A percentile compares a stretch with the other conserved stretches of the same genome.
Evolutionary conservation across 2,797 vertebrate genomes (phyloP).

Genomic region (Danio choprae): DNA sequence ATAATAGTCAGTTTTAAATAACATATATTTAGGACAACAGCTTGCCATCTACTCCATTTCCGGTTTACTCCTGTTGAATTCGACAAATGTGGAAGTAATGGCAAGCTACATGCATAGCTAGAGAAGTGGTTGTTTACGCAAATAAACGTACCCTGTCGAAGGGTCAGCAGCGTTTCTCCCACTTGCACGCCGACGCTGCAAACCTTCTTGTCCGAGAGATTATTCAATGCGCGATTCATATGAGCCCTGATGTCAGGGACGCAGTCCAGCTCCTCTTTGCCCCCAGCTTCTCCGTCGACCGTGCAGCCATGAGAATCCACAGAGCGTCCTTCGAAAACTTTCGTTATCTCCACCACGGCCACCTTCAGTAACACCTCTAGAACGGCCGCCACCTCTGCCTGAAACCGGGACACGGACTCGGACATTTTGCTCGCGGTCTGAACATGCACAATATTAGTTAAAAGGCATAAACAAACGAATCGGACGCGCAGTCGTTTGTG

Average conservation of each 20-base stretch:
- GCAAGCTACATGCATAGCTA: slow-evolving; percentile 9
- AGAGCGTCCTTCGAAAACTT: slow-evolving; percentile 77
- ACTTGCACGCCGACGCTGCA: slow-evolving; percentile 79
- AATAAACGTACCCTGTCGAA: slow-evolving; percentile 14
- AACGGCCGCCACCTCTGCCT: slow-evolving; percentile 76
- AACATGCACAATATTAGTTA: slow-evolving; percentile 17
- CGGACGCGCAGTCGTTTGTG: background rate
- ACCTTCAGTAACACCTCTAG: slow-evolving; percentile 73
- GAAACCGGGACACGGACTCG: slow-evolving; percentile 63
- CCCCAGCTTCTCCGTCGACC: background rate
- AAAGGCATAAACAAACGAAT: background rate
- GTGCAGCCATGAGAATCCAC: slow-evolving; percentile 44
- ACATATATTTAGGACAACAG: background rate
- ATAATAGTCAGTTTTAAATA: background rate
- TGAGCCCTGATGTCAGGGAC: slow-evolving; percentile 31
- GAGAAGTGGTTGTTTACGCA: background rate
- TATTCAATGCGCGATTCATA: slow-evolving; percentile 37
- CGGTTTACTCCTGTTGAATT: slow-evolving; percentile 28
- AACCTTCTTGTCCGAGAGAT: slow-evolving; percentile 35
- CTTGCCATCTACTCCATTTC: slow-evolving; percentile 7
- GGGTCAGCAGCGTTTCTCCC: slow-evolving; percentile 48
- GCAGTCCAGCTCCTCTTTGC: background rate
- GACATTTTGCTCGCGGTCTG: slow-evolving; percentile 65
- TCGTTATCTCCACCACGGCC: slow-evolving; percentile 75
- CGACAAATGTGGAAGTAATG: background rate